phyloP scores from a whole-genome alignment of 2,888 invertebrate genomes.

The Drosophila ustulata region DNA sequence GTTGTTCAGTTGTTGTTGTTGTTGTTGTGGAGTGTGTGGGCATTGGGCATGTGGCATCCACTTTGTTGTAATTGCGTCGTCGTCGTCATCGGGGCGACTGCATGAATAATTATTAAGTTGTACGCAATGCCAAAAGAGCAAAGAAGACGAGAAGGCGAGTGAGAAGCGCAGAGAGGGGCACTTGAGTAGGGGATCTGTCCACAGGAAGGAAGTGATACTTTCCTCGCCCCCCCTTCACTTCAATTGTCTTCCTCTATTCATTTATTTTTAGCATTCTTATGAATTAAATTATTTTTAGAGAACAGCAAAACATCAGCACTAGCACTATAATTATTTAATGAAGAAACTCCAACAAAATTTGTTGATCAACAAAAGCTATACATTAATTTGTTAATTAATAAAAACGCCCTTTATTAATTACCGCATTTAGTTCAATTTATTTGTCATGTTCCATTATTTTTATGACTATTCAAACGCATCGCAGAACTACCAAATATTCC shows the following conservation, averaged over 20 bases:
- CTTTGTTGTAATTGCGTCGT: conserved; percentile 74
- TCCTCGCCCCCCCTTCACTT: conserved; percentile 24
- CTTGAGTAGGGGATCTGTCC: neutral
- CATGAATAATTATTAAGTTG: conserved; percentile 81
- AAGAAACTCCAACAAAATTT: conserved; percentile 1
- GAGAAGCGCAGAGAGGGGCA: neutral
- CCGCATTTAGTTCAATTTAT: conserved; percentile 7
- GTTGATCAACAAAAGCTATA: neutral
- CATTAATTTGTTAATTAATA: conserved; percentile 16
- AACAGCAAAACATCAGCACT: conserved; percentile 8
- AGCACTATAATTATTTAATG: conserved; percentile 1
- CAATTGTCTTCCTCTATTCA: conserved; percentile 37
- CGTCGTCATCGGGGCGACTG: conserved; percentile 60
- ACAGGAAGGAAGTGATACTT: conserved; percentile 41
- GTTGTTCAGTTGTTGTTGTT: conserved; percentile 32
- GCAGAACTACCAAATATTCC: neutral
- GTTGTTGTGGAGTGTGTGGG: conserved; percentile 55
- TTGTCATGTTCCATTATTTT: conserved; percentile 5
- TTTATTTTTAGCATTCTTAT: conserved; percentile 53
- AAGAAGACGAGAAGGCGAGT: neutral
- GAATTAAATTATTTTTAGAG: conserved; percentile 54
- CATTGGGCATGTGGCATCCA: conserved; percentile 76
- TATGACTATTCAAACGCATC: conserved; percentile 9
- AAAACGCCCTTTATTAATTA: conserved; percentile 7
- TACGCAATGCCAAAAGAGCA: conserved; percentile 38